Conservation (phyloP, 2,888 invertebrate genomes). For the Ochropleura leucogaster region DNA sequence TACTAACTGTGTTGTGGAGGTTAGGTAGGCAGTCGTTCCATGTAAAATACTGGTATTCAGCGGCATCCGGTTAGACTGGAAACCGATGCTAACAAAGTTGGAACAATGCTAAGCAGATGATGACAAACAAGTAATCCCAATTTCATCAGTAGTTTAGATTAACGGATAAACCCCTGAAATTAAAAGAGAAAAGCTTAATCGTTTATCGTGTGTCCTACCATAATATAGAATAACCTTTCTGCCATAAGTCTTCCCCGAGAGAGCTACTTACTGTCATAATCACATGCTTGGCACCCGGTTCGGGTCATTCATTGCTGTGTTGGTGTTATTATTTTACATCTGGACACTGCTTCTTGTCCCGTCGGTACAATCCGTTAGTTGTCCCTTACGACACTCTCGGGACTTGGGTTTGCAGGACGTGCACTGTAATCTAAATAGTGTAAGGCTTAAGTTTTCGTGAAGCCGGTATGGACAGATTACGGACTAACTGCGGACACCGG, state of each 20-base stretch:
- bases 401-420: constrained; percentile 6
- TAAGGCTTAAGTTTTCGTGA: not conserved
- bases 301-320: constrained; percentile 12
- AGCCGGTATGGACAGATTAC: not conserved
- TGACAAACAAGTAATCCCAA: not conserved
- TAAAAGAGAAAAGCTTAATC: not conserved
- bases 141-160: not conserved
- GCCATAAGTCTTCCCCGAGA: constrained; percentile 10
- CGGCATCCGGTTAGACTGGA: too few species aligned
- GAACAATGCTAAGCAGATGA: too few species aligned
- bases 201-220: not conserved
- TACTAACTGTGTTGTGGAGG: too few species aligned
- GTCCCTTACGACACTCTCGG: constrained; percentile 12
- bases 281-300: constrained; percentile 25
- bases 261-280: constrained; percentile 24
- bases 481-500: not conserved
- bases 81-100: too few species aligned
- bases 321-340: constrained; percentile 32
- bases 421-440: not conserved
- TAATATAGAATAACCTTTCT: not conserved
- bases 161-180: not conserved
- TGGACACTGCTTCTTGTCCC: constrained; percentile 6
- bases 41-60: too few species aligned
- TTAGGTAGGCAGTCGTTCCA: too few species aligned
- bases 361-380: constrained; percentile 30